A percentile compares a stretch with the other conserved stretches of the same genome.
Conservation (phyloP, 2,113 vertebrate species). For the Antechinus stuartii region DNA sequence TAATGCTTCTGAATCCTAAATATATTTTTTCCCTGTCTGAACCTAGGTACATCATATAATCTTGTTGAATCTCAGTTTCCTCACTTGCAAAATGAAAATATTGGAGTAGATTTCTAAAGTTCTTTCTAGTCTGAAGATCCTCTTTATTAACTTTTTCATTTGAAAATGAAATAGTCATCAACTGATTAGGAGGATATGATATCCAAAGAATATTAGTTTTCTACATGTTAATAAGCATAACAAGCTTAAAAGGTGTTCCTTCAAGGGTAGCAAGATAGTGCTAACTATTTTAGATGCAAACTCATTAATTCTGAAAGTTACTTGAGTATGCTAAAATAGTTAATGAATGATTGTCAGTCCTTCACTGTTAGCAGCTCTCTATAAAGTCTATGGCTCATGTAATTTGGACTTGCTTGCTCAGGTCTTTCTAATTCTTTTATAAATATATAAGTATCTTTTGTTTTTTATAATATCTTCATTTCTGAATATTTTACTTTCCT, state of each 20-base stretch:
- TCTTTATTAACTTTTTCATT: constrained; percentile 5
- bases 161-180: not conserved
- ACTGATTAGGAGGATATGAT: not conserved
- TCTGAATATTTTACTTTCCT: not conserved
- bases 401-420: not conserved
- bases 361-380: too few relatives aligned
- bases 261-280: not conserved
- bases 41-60: too few relatives aligned
- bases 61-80: too few relatives aligned
- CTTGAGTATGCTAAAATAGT: not conserved
- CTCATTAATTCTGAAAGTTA: not conserved
- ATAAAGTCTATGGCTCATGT: not conserved
- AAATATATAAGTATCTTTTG: not conserved
- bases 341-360: not conserved
- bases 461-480: not conserved
- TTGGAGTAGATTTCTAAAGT: not conserved
- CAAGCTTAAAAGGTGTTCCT: not conserved
- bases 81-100: not conserved
- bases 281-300: not conserved
- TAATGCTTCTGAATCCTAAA: too few relatives aligned
- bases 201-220: constrained; percentile 13
- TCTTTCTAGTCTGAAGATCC: not conserved
- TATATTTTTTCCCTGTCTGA: too few relatives aligned
- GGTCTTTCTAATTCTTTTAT: not conserved
- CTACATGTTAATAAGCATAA: not conserved